Evolutionary conservation across 1,140 invertebrate species (phyloP).

Genomic region (Halotydeus destructor): DNA sequence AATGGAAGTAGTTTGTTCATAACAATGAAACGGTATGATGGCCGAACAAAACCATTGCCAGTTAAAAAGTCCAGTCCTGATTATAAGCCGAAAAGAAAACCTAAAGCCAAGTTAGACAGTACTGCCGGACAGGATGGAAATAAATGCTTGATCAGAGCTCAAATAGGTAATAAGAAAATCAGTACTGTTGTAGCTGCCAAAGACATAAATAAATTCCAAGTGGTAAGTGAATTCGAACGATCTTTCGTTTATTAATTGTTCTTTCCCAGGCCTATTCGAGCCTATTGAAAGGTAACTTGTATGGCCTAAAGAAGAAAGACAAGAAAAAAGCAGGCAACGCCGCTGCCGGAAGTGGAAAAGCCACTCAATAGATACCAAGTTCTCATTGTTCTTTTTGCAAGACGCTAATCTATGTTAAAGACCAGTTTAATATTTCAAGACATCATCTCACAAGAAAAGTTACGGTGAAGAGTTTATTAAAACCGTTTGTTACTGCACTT

Average conservation of each 20-base stretch:
- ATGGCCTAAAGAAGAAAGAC: constrained; percentile 12
- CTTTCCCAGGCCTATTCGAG: constrained; percentile 8
- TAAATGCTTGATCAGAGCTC: constrained; percentile 13
- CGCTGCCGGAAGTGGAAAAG: constrained; percentile 9
- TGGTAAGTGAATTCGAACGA: constrained; percentile 6
- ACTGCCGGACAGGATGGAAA: neutral
- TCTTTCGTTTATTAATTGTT: constrained; percentile 2
- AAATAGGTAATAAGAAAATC: constrained; percentile 7
- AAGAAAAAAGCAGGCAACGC: constrained; percentile 7
- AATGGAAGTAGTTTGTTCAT: constrained; percentile 11
- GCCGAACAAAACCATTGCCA: neutral
- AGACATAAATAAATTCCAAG: constrained; percentile 15
- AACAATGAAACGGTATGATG: constrained; percentile 13
- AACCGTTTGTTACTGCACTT: no score
- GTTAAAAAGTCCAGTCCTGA: neutral
- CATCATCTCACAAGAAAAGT: no score
- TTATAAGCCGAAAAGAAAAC: neutral
- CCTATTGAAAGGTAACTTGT: constrained; percentile 11
- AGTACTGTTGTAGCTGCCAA: constrained; percentile 11
- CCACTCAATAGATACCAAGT: constrained; percentile 1
- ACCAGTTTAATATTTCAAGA: no score
- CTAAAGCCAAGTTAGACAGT: neutral
- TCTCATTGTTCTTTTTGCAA: no score
- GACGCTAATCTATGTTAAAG: no score
- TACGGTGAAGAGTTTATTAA: no score